Conservation (phyloP, 2,797 vertebrate species). For the Myripristis murdjan region DNA sequence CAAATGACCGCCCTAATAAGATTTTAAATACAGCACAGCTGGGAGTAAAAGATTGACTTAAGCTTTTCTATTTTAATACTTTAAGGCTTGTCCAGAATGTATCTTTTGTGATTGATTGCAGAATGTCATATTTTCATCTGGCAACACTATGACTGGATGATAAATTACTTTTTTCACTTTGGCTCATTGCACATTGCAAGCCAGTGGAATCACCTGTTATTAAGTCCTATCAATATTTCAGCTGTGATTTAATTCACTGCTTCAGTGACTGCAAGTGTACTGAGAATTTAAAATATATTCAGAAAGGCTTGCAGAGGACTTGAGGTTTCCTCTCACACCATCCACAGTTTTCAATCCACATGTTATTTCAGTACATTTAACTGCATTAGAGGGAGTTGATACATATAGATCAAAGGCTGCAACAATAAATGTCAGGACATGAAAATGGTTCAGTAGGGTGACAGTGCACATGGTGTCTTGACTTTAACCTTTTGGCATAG, state of each 20-base stretch:
- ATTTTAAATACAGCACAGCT: not conserved
- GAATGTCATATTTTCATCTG: not conserved
- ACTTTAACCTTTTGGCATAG: not conserved
- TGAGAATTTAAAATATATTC: constrained; percentile 14
- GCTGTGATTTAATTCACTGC: constrained; percentile 10
- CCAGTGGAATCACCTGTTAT: constrained; percentile 10
- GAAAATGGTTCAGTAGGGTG: constrained; percentile 31
- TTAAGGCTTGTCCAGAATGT: not conserved
- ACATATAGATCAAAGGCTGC: constrained; percentile 30
- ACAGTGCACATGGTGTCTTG: not conserved
- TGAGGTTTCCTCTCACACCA: not conserved
- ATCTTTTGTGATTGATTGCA: not conserved
- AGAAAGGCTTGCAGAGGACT: not conserved
- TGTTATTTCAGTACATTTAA: constrained; percentile 17
- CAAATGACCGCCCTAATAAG: not conserved
- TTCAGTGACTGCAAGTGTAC: constrained; percentile 1
- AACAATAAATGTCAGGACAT: constrained; percentile 49
- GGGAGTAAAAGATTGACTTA: not conserved
- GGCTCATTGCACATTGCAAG: not conserved
- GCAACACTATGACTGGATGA: not conserved
- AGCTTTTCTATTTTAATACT: not conserved
- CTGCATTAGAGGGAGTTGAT: constrained; percentile 17
- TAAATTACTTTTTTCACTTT: not conserved
- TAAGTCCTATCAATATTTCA: constrained; percentile 33
- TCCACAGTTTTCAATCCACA: not conserved